A percentile compares a stretch with the other conserved stretches of the same genome.
Conservation (phyloP, 2,888 invertebrate genomes). For the Azorinus chamasolen region DNA sequence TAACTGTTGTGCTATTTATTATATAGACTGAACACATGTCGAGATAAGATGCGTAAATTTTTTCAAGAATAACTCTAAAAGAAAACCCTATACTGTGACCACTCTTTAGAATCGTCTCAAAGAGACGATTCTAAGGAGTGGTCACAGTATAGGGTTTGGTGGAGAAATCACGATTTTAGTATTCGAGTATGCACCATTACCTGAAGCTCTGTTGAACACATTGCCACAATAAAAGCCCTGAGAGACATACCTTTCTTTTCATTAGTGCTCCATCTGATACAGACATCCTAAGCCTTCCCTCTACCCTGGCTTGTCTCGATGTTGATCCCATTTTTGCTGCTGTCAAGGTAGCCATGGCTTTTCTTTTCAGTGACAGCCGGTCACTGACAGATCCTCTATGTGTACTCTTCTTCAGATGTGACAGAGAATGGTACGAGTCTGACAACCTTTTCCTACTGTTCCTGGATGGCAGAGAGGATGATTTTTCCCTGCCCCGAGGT, state of each 20-base stretch:
- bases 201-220: neutral
- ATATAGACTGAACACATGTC: too few relatives aligned
- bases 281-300: conserved; percentile 26
- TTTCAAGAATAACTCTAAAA: too few relatives aligned
- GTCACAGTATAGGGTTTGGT: too few relatives aligned
- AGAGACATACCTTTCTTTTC: conserved; percentile 43
- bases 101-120: too few relatives aligned
- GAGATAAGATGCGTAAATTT: too few relatives aligned
- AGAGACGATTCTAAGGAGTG: too few relatives aligned
- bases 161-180: too few relatives aligned
- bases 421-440: conserved; percentile 58
- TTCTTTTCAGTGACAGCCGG: conserved; percentile 62
- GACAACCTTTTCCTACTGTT: conserved; percentile 53
- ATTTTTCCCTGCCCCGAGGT: conserved; percentile 28
- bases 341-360: conserved; percentile 69
- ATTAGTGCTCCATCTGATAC: conserved; percentile 51
- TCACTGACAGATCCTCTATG: conserved; percentile 40
- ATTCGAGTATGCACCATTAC: too few relatives aligned
- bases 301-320: conserved; percentile 13
- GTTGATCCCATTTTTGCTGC: conserved; percentile 41
- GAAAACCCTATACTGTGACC: too few relatives aligned
- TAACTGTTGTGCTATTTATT: too few relatives aligned
- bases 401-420: conserved; percentile 48
- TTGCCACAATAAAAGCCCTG: neutral
- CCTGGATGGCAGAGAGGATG: conserved; percentile 39